Evolutionary conservation across 1,140 invertebrate genomes (phyloP).

Genomic region (Leptoteleia sp.): DNA sequence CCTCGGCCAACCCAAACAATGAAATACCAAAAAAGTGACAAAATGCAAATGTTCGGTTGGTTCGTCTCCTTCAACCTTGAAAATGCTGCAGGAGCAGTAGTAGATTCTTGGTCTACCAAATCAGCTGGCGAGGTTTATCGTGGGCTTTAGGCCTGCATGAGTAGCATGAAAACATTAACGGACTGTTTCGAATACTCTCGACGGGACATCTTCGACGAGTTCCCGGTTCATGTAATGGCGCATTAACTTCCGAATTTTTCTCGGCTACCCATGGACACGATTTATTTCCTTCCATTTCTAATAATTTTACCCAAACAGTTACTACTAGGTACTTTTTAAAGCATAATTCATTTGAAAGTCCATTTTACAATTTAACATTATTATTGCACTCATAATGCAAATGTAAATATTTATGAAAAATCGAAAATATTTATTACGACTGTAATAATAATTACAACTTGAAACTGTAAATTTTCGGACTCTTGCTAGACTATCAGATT

Average conservation of each 20-base stretch:
- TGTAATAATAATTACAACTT: too few relatives aligned
- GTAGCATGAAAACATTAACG: constrained; percentile 62
- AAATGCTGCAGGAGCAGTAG: constrained; percentile 46
- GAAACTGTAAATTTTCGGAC: too few relatives aligned
- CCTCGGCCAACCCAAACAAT: constrained; percentile 16
- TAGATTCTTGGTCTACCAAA: constrained; percentile 48
- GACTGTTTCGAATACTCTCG: constrained; percentile 38
- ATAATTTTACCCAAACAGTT: neutral
- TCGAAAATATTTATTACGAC: too few relatives aligned
- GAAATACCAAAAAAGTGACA: constrained; percentile 33
- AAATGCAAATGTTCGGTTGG: constrained; percentile 42
- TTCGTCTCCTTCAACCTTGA: constrained; percentile 34
- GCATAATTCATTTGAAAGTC: too few relatives aligned
- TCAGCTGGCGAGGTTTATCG: constrained; percentile 25
- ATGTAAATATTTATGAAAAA: too few relatives aligned
- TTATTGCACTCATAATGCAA: too few relatives aligned
- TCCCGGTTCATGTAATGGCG: constrained; percentile 40
- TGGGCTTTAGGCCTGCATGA: constrained; percentile 30
- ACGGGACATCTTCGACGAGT: constrained; percentile 39
- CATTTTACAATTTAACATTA: too few relatives aligned
- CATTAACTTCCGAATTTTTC: constrained; percentile 43
- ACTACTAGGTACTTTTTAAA: too few relatives aligned
- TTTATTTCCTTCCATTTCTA: constrained; percentile 5
- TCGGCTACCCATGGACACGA: constrained; percentile 4
- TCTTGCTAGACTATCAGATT: too few relatives aligned